phyloP scores from a whole-genome alignment of 2,888 invertebrate species.

The Lingula anatina region DNA sequence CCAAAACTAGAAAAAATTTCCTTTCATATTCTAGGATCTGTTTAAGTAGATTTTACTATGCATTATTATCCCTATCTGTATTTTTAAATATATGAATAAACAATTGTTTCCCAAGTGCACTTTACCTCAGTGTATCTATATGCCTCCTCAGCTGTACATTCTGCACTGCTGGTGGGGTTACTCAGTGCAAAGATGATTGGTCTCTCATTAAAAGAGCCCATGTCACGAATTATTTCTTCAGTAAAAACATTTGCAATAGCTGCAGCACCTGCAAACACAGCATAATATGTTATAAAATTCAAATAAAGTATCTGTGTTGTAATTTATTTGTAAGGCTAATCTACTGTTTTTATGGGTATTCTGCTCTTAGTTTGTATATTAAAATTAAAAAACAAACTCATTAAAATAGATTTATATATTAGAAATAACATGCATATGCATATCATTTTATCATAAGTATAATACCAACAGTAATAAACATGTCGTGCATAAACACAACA shows the following conservation, averaged over 20 bases:
- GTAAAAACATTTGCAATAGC: constrained; percentile 94
- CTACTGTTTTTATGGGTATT: too few species aligned
- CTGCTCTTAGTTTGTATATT: too few species aligned
- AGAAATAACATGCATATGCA: too few species aligned
- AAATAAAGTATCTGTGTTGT: too few species aligned
- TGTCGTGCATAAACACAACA: too few species aligned
- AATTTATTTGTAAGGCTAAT: too few species aligned
- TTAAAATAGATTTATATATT: too few species aligned
- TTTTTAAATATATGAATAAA: neutral
- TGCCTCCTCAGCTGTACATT: constrained; percentile 98
- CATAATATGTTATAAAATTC: neutral
- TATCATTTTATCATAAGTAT: too few species aligned
- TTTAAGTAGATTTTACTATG: neutral
- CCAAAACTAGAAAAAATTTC: too few species aligned
- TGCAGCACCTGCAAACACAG: constrained; percentile 67
- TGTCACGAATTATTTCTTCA: constrained; percentile 73
- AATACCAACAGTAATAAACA: too few species aligned
- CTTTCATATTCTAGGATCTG: neutral
- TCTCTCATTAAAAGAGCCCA: constrained; percentile 75
- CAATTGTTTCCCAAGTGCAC: constrained; percentile 1
- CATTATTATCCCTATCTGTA: too few species aligned
- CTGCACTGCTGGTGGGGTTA: constrained; percentile 96
- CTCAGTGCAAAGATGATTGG: constrained; percentile 97
- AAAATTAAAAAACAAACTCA: too few species aligned
- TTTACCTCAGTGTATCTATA: constrained; percentile 77